Evolutionary conservation across 2,797 vertebrate species (phyloP), one percentile per base, ranked within the genome.

Genomic region (Orestias chungarensis): DNA sequence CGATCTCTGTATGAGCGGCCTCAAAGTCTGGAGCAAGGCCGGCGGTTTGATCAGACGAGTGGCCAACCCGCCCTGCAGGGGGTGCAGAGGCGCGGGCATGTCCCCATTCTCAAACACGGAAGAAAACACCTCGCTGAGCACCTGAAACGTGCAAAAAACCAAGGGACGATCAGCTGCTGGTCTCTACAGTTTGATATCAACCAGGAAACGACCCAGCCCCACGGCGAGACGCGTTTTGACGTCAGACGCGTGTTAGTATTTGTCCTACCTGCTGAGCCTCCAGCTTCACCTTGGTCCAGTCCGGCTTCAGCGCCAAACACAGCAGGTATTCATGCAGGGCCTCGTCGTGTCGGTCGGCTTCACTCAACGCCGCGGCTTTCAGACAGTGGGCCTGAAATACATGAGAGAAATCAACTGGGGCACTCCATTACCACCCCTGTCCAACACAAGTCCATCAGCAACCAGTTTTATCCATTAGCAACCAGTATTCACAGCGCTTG

Each of bases 281-380:
- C 82, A 95, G 92, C 91, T 95, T 96, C 79, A 95, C 93, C 83
- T 93, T 92, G 85, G 91, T 95, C 94, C 95, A 96, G 74, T 96
- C 88, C 2, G 96, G 96, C 86, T 96, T 96, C 82, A 97, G 92
- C 20, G 96, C 95, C 87, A 96, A 91, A 84, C 96, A 98, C 68
- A 94, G 80, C n/a, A 97, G 90, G 89, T 96, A 96, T 64, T 97
- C 96, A 90, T 96, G 96, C 86, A 97, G 86, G 57, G 95, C 95
- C 88, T 97, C 96, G 50, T 96, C 95, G 0, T 90, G 95, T 47
- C 93, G 94, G 76, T 93, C 94, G 46, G 94, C 92, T 89, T 92
- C 93, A 80, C 91, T 95, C 82, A 97, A 92, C 65, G 95, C 94
- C 38, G 93, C 91, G 72, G 96, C 96, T 93, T 95, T 96, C 73